Conservation (phyloP, 2,888 invertebrate genomes). For the Chymomyza caudatula region DNA sequence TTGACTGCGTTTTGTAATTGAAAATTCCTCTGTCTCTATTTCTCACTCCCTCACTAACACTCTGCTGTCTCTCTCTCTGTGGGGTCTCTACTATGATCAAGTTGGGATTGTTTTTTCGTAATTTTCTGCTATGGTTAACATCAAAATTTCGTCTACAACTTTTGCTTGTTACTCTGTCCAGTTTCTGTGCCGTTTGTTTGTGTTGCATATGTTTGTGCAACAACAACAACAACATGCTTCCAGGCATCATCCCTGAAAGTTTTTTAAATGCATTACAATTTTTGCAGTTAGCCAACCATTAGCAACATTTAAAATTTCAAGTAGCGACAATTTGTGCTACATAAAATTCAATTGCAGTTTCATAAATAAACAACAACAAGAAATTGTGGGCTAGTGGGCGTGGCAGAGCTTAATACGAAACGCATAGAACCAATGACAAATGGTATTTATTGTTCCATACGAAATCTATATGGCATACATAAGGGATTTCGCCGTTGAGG, state of each 20-base stretch:
- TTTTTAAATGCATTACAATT: conserved; percentile 30
- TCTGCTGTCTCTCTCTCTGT: neutral
- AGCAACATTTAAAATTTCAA: neutral
- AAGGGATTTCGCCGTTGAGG: neutral
- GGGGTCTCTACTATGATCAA: neutral
- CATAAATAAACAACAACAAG: neutral
- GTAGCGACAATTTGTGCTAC: neutral
- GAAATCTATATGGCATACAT: conserved; percentile 15
- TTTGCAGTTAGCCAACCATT: conserved; percentile 6
- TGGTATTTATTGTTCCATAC: conserved; percentile 23
- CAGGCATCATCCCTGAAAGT: neutral
- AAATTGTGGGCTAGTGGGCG: neutral
- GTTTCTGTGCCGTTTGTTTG: neutral
- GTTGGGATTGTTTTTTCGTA: neutral
- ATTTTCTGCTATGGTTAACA: conserved; percentile 1
- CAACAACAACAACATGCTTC: neutral
- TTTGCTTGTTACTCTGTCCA: neutral
- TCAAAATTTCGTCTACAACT: neutral
- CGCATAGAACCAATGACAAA: neutral
- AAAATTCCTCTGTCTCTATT: neutral
- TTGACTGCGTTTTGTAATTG: conserved; percentile 2
- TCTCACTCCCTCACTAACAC: neutral
- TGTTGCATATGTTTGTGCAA: conserved; percentile 8
- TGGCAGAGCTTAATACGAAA: neutral
- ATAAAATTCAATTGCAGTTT: conserved; percentile 4